Evolutionary conservation across 1,140 invertebrate species (phyloP).

Genomic region (Lordiphosa collinella): DNA sequence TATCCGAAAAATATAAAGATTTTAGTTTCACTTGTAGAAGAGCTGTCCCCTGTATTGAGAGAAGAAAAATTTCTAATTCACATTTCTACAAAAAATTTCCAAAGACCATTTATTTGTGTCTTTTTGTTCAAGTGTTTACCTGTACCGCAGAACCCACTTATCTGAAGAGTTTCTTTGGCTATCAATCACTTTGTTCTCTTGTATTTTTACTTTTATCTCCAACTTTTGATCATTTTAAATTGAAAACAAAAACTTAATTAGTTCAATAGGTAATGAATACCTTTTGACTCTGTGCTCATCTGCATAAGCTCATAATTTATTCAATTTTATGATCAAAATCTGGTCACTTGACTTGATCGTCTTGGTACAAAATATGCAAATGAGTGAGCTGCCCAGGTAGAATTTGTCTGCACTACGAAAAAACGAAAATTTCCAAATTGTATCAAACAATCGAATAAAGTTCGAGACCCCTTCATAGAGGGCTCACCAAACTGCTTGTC

Average conservation of each 20-base stretch:
- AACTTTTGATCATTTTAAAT: conserved; percentile 4
- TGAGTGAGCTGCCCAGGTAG: too few relatives aligned
- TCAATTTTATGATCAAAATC: conserved; percentile 8
- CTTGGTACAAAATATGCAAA: conserved; percentile 6
- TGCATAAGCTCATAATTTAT: conserved; percentile 33
- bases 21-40: too few relatives aligned
- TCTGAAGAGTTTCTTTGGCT: conserved; percentile 7
- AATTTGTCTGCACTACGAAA: too few relatives aligned
- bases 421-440: too few relatives aligned
- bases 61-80: too few relatives aligned
- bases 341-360: conserved; percentile 13
- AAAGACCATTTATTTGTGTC: not conserved
- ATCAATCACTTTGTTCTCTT: conserved; percentile 18
- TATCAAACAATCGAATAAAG: too few relatives aligned
- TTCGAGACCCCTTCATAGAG: too few relatives aligned
- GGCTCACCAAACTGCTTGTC: too few relatives aligned
- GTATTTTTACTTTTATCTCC: not conserved
- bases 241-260: not conserved
- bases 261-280: too few relatives aligned
- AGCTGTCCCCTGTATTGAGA: too few relatives aligned
- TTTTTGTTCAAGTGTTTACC: conserved; percentile 6
- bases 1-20: too few relatives aligned
- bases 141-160: conserved; percentile 21
- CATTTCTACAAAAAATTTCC: too few relatives aligned
- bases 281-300: not conserved